A percentile compares a stretch with the other conserved stretches of the same genome.
Conservation (phyloP, 2,797 vertebrate species). For the Serranus cabrilla region DNA sequence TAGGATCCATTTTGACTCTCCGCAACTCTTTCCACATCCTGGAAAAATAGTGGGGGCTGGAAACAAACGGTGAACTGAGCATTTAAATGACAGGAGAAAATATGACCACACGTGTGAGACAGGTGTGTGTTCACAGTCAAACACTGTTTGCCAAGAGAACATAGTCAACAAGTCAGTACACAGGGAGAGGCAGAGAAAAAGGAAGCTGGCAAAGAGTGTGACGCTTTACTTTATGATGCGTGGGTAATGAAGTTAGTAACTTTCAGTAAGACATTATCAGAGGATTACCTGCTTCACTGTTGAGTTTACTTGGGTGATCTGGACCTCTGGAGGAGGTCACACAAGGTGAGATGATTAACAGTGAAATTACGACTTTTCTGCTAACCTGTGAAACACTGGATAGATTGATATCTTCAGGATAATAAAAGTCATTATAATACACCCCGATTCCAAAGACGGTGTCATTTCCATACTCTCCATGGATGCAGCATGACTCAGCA, state of each 20-base stretch:
- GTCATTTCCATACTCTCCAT: background rate
- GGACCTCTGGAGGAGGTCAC: background rate
- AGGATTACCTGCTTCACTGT: constrained; percentile 27
- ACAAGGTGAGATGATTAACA: background rate
- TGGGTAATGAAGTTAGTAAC: background rate
- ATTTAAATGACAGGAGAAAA: constrained; percentile 16
- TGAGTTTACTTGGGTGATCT: background rate
- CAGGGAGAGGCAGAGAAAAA: constrained; percentile 32
- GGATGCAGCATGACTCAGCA: constrained; percentile 7
- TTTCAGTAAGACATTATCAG: constrained; percentile 17
- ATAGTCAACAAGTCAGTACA: constrained; percentile 6
- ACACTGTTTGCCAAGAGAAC: constrained; percentile 34
- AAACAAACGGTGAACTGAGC: background rate
- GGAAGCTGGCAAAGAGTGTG: constrained; percentile 37
- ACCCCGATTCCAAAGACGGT: too few relatives aligned
- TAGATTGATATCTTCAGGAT: too few relatives aligned
- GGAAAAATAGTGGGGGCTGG: background rate
- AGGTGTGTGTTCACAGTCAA: constrained; percentile 15
- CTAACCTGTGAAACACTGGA: background rate
- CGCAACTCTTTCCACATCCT: background rate
- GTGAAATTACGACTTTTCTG: too few relatives aligned
- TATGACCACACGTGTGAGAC: constrained; percentile 1
- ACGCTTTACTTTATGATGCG: constrained; percentile 38
- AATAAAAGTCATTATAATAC: background rate
- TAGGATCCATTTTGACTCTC: constrained; percentile 22